Evolutionary conservation across 2,888 invertebrate genomes (phyloP).

Genomic region (Adelognathus sp.): DNA sequence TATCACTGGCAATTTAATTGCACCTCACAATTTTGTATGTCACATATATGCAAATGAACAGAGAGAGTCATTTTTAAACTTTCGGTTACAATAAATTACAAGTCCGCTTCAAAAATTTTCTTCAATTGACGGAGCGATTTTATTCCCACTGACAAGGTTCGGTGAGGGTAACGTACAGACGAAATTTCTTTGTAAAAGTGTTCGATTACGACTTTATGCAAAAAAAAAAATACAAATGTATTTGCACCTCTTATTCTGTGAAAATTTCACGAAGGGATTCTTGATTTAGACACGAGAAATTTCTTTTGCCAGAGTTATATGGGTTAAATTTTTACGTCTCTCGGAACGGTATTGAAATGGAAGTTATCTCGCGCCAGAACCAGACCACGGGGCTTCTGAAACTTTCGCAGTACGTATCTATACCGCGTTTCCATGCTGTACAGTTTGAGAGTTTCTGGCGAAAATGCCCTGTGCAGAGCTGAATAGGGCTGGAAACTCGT

Average conservation of each 20-base stretch:
- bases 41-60: too few species aligned
- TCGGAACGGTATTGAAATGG: neutral
- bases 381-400: slow-evolving; percentile 6
- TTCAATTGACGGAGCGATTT: too few species aligned
- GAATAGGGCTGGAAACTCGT: neutral
- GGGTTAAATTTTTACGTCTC: neutral
- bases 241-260: neutral
- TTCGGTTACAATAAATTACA: too few species aligned
- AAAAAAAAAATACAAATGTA: neutral
- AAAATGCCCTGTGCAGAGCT: neutral
- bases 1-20: neutral
- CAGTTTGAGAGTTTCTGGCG: neutral
- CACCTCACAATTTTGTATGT: too few species aligned
- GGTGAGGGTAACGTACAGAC: too few species aligned
- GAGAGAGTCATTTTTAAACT: too few species aligned
- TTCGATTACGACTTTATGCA: too few species aligned
- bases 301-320: neutral
- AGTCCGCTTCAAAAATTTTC: too few species aligned
- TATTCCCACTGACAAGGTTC: too few species aligned
- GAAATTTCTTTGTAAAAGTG: too few species aligned
- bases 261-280: neutral
- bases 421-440: neutral
- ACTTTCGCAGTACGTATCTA: slow-evolving; percentile 6
- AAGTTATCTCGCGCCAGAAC: slow-evolving; percentile 26
- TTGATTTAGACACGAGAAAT: slow-evolving; percentile 11